A percentile compares a stretch with the other conserved stretches of the same genome.
These are phyloP conservation scores for Yponomeuta cagnagella DNA, from an alignment of 2,888 invertebrate genomes.

Conservation along the genomic window DNA sequence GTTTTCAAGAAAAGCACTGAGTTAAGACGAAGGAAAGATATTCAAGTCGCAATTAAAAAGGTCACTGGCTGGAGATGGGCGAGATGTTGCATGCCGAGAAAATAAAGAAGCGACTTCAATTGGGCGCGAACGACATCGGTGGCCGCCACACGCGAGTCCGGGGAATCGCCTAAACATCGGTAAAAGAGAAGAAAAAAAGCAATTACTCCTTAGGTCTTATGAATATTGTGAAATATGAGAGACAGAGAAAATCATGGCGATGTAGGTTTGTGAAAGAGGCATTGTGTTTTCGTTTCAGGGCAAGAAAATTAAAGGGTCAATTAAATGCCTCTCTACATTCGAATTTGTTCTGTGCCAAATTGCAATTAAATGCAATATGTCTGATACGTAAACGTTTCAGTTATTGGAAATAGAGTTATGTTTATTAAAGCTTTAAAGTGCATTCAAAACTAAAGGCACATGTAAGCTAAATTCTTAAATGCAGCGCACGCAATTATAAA, in stretches of 20 bases:
- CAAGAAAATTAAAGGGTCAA: too few species aligned
- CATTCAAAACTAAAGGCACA: too few species aligned
- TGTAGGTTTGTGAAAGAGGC: neutral
- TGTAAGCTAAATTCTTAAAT: too few species aligned
- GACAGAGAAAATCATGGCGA: neutral
- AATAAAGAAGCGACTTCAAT: slow-evolving; percentile 47
- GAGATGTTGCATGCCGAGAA: slow-evolving; percentile 43
- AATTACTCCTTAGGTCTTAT: neutral
- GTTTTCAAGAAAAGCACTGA: neutral
- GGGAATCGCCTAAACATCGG: neutral
- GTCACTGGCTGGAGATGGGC: slow-evolving; percentile 32
- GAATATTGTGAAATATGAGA: neutral
- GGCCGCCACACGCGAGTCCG: slow-evolving; percentile 45
- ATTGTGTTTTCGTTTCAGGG: too few species aligned
- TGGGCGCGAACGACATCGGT: slow-evolving; percentile 46
- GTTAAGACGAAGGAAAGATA: neutral
- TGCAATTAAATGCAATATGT: too few species aligned
- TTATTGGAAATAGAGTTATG: too few species aligned
- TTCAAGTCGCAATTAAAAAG: slow-evolving; percentile 51
- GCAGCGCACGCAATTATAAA: too few species aligned
- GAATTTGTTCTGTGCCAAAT: too few species aligned
- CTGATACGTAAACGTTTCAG: too few species aligned
- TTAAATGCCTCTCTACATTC: too few species aligned
- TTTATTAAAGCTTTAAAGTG: too few species aligned
- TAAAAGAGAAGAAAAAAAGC: neutral